Evolutionary conservation across 1,140 invertebrate genomes (phyloP), one percentile per base, ranked within the genome.

Genomic region (Spodoptera litura): DNA sequence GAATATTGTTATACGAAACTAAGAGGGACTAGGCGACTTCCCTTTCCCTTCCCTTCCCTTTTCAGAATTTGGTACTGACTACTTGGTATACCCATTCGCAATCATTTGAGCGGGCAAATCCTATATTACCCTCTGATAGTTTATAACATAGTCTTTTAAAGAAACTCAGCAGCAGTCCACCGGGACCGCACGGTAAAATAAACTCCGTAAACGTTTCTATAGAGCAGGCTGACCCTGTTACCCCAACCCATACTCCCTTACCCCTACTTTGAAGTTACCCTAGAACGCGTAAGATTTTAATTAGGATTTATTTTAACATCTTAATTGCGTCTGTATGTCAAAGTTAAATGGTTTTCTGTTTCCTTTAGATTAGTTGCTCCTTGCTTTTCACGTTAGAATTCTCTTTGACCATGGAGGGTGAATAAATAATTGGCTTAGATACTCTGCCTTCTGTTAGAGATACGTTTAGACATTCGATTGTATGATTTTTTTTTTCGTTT

Each of bases 181-280:
- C 13, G 68, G 53, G 27, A 27, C 25, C 68, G n/a, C 15, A 15
- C 52, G 3, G 51, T 66, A 66, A 66, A 49, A 71, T 51, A 71
- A 38, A 71, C 68, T 71, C 27, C 8, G 31, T 71, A 38, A 71
- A 38, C 52, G 52, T 55, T 71, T 15, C 52, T 70, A 70, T 70
- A 53, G 20, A 70, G 20, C 2, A 25, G 12, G 20, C 66, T 52
- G 66, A 53, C 51, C 66, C 49, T 70, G 49, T 70, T 70, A 27
- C 20, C 64, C 20, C 11, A 4, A 13, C 58, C 9, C 8, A 0
- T 25, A 12, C 11, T 20, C 27, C 27, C 25, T 35, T 12, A 12
- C 25, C 44, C 15, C 25, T 44, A 44, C 38, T 52, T 52, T 27
- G 38, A 52, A 25, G 44, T 53, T 31, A 70, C 38, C 62, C 38